Conservation (phyloP, 2,797 vertebrate genomes). For the Sebastes itinus region DNA sequence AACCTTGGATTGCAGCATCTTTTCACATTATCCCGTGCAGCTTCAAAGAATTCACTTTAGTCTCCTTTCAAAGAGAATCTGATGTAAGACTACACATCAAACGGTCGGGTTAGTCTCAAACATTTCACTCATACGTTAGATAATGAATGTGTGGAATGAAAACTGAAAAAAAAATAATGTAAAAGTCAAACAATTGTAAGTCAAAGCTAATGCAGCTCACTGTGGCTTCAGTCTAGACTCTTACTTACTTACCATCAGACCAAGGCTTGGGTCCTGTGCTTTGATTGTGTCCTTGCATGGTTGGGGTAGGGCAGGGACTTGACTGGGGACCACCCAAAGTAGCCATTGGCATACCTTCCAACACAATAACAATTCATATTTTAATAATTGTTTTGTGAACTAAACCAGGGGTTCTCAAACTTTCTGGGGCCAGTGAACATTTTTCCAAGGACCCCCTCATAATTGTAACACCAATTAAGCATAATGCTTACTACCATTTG, state of each 20-base stretch:
- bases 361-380: conserved; percentile 7
- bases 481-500: too few species aligned
- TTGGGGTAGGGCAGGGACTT: conserved; percentile 79
- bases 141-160: background rate
- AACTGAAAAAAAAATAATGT: background rate
- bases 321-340: conserved; percentile 77
- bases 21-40: background rate
- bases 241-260: conserved; percentile 85
- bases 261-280: conserved; percentile 85
- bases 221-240: background rate
- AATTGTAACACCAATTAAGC: too few species aligned
- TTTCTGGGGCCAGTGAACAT: too few species aligned
- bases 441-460: too few species aligned
- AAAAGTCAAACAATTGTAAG: background rate
- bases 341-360: conserved; percentile 82
- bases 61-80: conserved; percentile 11
- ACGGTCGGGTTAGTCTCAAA: background rate
- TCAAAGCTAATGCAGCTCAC: background rate
- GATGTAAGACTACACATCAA: conserved; percentile 8
- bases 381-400: background rate
- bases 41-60: conserved; percentile 4
- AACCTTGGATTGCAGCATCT: background rate
- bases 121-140: background rate
- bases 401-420: too few species aligned
- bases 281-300: conserved; percentile 82